Base-by-base conservation (phyloP, 2,888 invertebrate genomes). In the Amiota mariae region DNA sequence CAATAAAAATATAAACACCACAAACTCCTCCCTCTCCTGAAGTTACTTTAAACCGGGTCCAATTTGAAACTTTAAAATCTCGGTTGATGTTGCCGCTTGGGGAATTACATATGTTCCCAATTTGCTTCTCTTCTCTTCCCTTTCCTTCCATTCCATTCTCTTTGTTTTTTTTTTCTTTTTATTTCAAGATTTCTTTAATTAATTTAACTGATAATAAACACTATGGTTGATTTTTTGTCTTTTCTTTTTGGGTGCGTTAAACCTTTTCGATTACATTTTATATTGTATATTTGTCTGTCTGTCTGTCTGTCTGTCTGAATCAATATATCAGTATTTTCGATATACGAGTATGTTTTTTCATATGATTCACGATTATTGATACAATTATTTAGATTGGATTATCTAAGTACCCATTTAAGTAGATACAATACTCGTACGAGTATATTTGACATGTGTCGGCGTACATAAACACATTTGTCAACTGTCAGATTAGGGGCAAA, bases 111-210 rank as follows among this genome's bases (percentile, higher is more conserved):
- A 36, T 36, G 36, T 36, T 36, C 59, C 59, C n/a, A 59, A n/a
- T 10, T 57, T 63, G 63, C 51, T 67, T 67, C 12, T 66, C 18
- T 67, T 49, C 6, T 18, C 18, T 20, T 49, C 18, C n/a, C 24
- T 24, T 24, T 24, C 24, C 24, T 2, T 24, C 24, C 24, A 1
- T 24, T 11, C 15, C 20, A 9, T 2, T 67, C 3, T 49, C 49
- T 51, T 66, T 66, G 66, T 48, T 66, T 9, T 12, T 51, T 54
- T 20, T 66, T 9, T 12, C 24, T 54, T 20, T 67, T 54, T 2
- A 6, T 68, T 54, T 13, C 24, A 11, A 12, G 63, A 13, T 20
- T 20, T 20, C 24, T 68, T 68, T 68, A 68, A 68, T 68, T 68
- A 68, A 68, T 68, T 51, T 68, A 24, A 1, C 24, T 63, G 36